Base-by-base conservation (phyloP, 2,797 vertebrate genomes). In the Acipenser transmontanus region DNA sequence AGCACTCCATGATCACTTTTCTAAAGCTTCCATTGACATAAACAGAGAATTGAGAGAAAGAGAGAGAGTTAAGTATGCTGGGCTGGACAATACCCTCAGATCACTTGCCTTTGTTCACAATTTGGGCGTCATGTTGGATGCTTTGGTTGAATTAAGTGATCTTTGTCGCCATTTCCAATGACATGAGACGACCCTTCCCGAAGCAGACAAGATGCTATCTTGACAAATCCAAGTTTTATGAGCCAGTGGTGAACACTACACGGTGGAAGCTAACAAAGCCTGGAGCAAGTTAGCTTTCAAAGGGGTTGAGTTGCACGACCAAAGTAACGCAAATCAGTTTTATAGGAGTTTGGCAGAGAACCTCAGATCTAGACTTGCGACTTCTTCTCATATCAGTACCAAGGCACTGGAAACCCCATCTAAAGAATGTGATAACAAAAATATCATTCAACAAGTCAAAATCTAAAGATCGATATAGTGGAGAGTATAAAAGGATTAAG, bases 91-190 rank as follows among this genome's bases (percentile, higher is more conserved):
- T 74, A 74, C 69, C 71, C 74, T 82, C 75, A 77, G 68, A 77
- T 82, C 78, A 73, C 47, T 81, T 79, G 81, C 83, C 78, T 82
- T 81, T 84, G 66, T 78, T 80, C 73, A 68, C 76, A 76, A 80
- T 85, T 79, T 77, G 76, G 81, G 72, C 71, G 74, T 81, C 65
- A 64, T 74, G 76, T 80, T 61, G 81, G 82, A 85, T 86, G 80
- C 75, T 74, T 75, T 79, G 17, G 17, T 17, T 17, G 17, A 17
- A 17, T 17, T 81, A 69, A 50, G 12, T 65, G 74, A 78, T 77
- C 81, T 78, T 72, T 77, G 78, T 77, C 73, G 83, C 72, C 6
- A 14, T 70, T 72, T 61, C 13, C 68, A 71, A 69, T 67, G 64
- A 75, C 73, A 70, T 10, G 74, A 47, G 20, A 8, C 67, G 13